A percentile compares a stretch with the other conserved stretches of the same genome.
Conservation (phyloP, 1,140 invertebrate genomes). For the Platorchestia sp. region DNA sequence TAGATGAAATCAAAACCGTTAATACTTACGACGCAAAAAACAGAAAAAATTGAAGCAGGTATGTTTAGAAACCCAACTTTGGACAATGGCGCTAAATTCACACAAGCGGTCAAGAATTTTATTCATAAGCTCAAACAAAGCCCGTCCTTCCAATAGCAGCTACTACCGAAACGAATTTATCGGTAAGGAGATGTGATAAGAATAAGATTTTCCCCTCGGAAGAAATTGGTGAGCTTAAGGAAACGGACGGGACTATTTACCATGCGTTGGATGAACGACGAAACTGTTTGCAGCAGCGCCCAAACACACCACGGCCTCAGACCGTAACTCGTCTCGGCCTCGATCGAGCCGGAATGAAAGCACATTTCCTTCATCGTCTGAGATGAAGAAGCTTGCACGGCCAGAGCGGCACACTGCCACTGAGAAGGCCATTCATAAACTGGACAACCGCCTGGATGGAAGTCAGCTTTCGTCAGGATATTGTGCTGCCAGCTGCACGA, state of each 20-base stretch:
- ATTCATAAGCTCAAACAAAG: neutral
- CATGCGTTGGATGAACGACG: conserved; percentile 48
- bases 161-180: neutral
- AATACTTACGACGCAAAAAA: neutral
- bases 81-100: neutral
- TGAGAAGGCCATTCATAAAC: neutral
- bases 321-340: conserved; percentile 13
- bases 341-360: neutral
- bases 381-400: conserved; percentile 21
- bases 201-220: neutral
- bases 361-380: neutral
- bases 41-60: neutral
- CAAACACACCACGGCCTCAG: neutral
- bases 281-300: neutral
- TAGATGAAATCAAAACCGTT: neutral
- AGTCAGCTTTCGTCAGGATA: neutral
- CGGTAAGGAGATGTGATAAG: neutral
- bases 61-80: neutral
- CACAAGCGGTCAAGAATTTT: neutral
- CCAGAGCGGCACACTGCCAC: neutral
- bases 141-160: neutral
- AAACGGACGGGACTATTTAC: conserved; percentile 39
- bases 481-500: neutral
- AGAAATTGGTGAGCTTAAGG: conserved; percentile 47
- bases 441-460: neutral